Percentiles rank a stretch among this genome's conserved stretches.
Conservation (phyloP, 2,888 invertebrate species). For the Patella pellucida region DNA sequence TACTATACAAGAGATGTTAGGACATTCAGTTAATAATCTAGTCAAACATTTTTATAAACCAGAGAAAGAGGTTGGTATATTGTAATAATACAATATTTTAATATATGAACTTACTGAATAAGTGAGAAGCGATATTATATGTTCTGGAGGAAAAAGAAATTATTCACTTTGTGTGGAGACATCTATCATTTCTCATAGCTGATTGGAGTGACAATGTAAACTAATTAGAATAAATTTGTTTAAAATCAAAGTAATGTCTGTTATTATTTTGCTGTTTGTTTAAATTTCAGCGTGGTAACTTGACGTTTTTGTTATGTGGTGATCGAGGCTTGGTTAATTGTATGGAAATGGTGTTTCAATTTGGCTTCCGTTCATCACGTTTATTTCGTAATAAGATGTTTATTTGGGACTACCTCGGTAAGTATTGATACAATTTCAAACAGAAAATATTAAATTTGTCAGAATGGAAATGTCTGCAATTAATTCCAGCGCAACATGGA, state of each 20-base stretch:
- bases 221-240: too few relatives aligned
- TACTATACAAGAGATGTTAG: conserved; percentile 82
- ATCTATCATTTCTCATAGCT: too few relatives aligned
- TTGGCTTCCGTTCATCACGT: conserved; percentile 92
- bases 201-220: too few relatives aligned
- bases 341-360: conserved; percentile 94
- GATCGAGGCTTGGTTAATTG: conserved; percentile 94
- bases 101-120: too few relatives aligned
- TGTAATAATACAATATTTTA: background rate
- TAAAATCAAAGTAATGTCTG: too few relatives aligned
- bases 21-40: conserved; percentile 95
- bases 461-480: too few relatives aligned
- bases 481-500: too few relatives aligned
- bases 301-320: conserved; percentile 94
- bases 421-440: conserved; percentile 41
- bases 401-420: conserved; percentile 98
- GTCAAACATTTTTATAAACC: conserved; percentile 96
- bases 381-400: conserved; percentile 92
- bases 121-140: too few relatives aligned
- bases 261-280: too few relatives aligned
- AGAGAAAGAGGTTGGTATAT: conserved; percentile 77
- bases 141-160: too few relatives aligned
- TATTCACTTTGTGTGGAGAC: too few relatives aligned
- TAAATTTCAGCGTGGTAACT: conserved; percentile 69
- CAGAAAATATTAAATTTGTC: too few relatives aligned